phyloP scores from a whole-genome alignment of 37 sponge, comb jelly and placozoan species.

The Aplysina aerophoba region DNA sequence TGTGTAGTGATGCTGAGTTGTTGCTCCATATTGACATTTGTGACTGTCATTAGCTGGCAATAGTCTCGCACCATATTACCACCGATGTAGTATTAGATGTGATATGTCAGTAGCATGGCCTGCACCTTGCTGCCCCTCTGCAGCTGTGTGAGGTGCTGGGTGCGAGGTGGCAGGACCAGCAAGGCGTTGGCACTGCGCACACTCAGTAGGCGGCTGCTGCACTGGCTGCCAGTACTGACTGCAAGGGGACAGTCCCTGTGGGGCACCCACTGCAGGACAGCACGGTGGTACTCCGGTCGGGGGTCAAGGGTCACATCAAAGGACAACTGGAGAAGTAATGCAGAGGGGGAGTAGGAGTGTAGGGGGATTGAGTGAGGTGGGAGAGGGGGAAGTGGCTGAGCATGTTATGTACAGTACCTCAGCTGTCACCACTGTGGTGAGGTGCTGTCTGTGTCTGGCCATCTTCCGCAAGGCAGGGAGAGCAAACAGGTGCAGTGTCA shows the following conservation, averaged over 20 bases:
- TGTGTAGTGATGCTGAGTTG: too few relatives aligned
- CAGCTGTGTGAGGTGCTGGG: constrained; percentile 42
- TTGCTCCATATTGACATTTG: too few relatives aligned
- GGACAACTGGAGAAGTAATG: constrained; percentile 51
- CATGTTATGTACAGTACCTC: constrained; percentile 31
- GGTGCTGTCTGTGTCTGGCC: constrained; percentile 56
- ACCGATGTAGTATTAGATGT: too few relatives aligned
- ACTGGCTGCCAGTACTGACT: constrained; percentile 84
- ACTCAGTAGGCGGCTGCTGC: constrained; percentile 95
- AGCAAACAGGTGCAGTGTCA: constrained; percentile 94
- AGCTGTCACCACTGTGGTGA: constrained; percentile 32
- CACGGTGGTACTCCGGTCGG: constrained; percentile 92
- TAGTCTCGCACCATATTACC: too few relatives aligned
- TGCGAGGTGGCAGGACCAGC: constrained; percentile 77
- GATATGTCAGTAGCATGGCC: constrained; percentile 57
- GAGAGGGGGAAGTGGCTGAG: neutral
- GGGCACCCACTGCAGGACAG: constrained; percentile 50
- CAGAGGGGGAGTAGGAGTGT: neutral
- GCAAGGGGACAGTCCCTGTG: constrained; percentile 52
- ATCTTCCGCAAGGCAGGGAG: constrained; percentile 84
- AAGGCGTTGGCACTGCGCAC: constrained; percentile 90
- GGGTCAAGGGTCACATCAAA: constrained; percentile 61
- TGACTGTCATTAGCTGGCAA: too few relatives aligned
- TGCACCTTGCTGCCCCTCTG: constrained; percentile 37
- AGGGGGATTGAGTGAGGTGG: constrained; percentile 29